Evolutionary conservation across 2,797 vertebrate genomes (phyloP).

Genomic region (Rhabdomys pumilio): DNA sequence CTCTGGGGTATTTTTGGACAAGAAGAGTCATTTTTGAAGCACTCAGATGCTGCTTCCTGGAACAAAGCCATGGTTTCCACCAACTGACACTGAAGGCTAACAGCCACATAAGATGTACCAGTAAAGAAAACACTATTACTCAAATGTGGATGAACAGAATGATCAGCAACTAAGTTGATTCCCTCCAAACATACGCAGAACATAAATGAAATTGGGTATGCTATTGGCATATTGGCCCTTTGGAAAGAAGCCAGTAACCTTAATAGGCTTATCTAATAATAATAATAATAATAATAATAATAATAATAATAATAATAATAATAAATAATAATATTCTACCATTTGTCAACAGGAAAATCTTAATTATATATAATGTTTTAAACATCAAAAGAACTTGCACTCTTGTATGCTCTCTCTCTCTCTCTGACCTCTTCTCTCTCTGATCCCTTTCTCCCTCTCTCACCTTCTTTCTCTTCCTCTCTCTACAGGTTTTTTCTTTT

Average conservation of each 20-base stretch:
- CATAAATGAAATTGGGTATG: background rate
- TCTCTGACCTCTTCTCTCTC: background rate
- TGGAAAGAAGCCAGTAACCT: background rate
- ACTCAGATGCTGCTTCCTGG: no score
- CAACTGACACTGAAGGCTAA: background rate
- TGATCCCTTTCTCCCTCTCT: background rate
- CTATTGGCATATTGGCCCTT: background rate
- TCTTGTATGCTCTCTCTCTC: background rate
- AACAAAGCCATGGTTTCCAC: no score
- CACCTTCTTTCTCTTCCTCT: background rate
- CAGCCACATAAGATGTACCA: background rate
- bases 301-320: no score
- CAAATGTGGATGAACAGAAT: no score
- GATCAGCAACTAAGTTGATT: background rate
- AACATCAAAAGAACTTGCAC: background rate
- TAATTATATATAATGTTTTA: background rate
- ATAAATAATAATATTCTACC: background rate
- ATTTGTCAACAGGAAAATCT: background rate
- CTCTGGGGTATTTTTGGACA: no score
- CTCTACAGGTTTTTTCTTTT: no score
- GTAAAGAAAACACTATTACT: background rate
- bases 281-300: no score
- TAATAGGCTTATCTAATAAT: background rate
- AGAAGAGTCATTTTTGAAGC: no score
- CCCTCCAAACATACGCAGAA: background rate